Conservation (phyloP, 2,797 vertebrate genomes). For the Periparus ater region DNA sequence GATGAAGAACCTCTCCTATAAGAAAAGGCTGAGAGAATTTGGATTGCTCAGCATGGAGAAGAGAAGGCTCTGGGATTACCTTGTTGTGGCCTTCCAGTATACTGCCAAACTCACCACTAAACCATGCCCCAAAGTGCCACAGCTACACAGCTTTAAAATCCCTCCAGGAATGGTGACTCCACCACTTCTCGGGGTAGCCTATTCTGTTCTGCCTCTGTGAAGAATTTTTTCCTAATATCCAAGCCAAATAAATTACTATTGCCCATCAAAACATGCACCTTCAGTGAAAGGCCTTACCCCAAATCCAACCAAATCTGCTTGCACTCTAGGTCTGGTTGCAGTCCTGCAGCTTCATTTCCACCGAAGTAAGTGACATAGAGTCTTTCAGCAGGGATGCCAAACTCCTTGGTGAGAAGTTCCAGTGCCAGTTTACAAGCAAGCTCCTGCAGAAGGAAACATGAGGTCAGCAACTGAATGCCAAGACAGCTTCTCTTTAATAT, state of each 20-base stretch:
- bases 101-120: neutral
- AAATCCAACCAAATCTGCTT: slow-evolving; percentile 96
- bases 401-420: slow-evolving; percentile 92
- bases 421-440: slow-evolving; percentile 94
- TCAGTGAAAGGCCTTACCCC: slow-evolving; percentile 79
- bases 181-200: neutral
- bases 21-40: neutral
- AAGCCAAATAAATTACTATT: neutral
- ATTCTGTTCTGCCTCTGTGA: neutral
- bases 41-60: neutral
- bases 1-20: neutral
- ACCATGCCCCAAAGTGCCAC: neutral
- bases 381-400: slow-evolving; percentile 90
- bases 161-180: neutral
- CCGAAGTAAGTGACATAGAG: slow-evolving; percentile 98
- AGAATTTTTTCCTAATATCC: neutral
- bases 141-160: neutral
- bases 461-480: neutral
- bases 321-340: slow-evolving; percentile 95
- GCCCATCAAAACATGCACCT: neutral
- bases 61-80: neutral
- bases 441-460: slow-evolving; percentile 77
- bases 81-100: neutral
- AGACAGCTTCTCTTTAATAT: neutral
- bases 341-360: slow-evolving; percentile 86